Conservation (phyloP, 2,797 vertebrate species). For the Etheostoma perlongum region DNA sequence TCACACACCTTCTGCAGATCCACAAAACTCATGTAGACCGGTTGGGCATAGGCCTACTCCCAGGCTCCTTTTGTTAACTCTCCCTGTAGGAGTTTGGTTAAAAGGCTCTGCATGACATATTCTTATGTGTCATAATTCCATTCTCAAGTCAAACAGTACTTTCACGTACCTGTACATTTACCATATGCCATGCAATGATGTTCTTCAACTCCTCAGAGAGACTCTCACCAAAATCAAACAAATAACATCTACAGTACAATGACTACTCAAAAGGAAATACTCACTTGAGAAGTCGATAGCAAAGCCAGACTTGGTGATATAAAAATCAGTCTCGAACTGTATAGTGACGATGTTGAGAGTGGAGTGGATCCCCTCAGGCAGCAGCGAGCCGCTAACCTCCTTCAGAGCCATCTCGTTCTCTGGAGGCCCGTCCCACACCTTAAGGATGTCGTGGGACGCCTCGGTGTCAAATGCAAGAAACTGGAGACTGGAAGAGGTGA, state of each 20-base stretch:
- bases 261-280: constrained; percentile 59
- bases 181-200: not conserved
- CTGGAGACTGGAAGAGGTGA: constrained; percentile 88
- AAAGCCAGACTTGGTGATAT: constrained; percentile 98
- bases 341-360: constrained; percentile 96
- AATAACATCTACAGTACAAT: not conserved
- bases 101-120: no score
- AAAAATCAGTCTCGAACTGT: constrained; percentile 98
- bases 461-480: constrained; percentile 98
- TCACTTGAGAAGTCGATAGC: constrained; percentile 99
- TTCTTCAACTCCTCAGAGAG: not conserved
- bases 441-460: constrained; percentile 96
- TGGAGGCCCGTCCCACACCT: constrained; percentile 96
- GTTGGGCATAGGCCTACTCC: no score
- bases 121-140: no score
- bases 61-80: no score
- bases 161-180: not conserved
- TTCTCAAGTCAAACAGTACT: not conserved
- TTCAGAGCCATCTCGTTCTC: constrained; percentile 96
- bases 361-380: constrained; percentile 97
- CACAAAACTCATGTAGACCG: no score
- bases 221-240: constrained; percentile 17
- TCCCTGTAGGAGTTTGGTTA: no score
- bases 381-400: constrained; percentile 96
- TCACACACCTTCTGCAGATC: no score